Percentiles rank a stretch among this genome's conserved stretches.
Evolutionary conservation across 2,888 invertebrate species (phyloP).

Genomic region (Malacosoma neustria): DNA sequence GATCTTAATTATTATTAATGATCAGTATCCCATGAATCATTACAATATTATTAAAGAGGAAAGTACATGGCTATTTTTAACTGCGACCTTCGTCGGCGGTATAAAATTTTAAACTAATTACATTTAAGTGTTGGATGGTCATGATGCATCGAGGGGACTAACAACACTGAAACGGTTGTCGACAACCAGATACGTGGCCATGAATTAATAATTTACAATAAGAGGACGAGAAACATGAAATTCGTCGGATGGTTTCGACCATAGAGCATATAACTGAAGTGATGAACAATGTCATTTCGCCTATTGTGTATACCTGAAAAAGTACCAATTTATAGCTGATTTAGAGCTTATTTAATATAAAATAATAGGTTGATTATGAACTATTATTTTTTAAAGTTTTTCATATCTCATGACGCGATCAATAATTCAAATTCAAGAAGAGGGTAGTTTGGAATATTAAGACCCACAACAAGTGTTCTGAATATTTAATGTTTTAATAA

Average conservation of each 20-base stretch:
- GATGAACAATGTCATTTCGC: too few relatives aligned
- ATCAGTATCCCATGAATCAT: slow-evolving; percentile 20
- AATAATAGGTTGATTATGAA: too few relatives aligned
- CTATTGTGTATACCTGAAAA: too few relatives aligned
- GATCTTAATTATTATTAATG: neutral
- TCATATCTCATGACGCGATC: too few relatives aligned
- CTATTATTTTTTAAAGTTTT: too few relatives aligned
- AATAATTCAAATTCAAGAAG: too few relatives aligned
- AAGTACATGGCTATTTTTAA: slow-evolving; percentile 26
- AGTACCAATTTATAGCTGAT: too few relatives aligned
- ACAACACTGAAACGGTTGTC: slow-evolving; percentile 34
- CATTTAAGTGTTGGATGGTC: slow-evolving; percentile 20
- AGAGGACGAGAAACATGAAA: slow-evolving; percentile 18
- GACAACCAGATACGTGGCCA: slow-evolving; percentile 15
- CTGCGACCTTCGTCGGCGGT: slow-evolving; percentile 20
- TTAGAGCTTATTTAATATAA: too few relatives aligned
- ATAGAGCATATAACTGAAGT: too few relatives aligned
- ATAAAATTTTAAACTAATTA: slow-evolving; percentile 27
- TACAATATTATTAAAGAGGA: slow-evolving; percentile 18
- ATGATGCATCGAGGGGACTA: slow-evolving; percentile 25
- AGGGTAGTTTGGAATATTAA: too few relatives aligned
- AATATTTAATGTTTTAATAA: too few relatives aligned
- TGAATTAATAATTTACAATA: slow-evolving; percentile 23
- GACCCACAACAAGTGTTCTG: too few relatives aligned
- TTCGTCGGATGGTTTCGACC: slow-evolving; percentile 17